phyloP scores from a whole-genome alignment of 2,888 invertebrate genomes.

The Coleophora deauratella region DNA sequence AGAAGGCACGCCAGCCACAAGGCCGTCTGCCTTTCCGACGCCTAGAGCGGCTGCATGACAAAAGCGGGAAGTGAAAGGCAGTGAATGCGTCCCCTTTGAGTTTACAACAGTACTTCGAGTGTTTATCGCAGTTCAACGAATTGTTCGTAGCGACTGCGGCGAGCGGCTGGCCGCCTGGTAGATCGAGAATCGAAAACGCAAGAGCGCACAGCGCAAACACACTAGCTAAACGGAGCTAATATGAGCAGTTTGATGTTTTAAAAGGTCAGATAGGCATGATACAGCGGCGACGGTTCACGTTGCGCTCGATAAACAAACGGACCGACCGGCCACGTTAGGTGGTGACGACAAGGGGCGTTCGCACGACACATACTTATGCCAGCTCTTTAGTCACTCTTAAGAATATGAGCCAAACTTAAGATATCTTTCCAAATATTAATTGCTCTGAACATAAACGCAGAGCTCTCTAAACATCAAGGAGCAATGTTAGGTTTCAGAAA shows the following conservation, averaged over 20 bases:
- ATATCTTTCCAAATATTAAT: too few relatives aligned
- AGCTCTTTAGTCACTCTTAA: too few relatives aligned
- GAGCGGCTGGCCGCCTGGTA: conserved; percentile 1
- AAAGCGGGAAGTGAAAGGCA: conserved; percentile 74
- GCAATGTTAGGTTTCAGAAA: too few relatives aligned
- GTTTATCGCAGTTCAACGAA: conserved; percentile 26
- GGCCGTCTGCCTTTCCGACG: conserved; percentile 66
- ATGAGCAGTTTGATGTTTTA: conserved; percentile 1
- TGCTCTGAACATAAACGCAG: too few relatives aligned
- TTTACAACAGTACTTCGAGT: conserved; percentile 29
- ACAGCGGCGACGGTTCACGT: conserved; percentile 29
- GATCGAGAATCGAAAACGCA: not conserved
- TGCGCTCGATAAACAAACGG: conserved; percentile 33
- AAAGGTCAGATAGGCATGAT: conserved; percentile 17
- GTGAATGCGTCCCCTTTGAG: conserved; percentile 64
- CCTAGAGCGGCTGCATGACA: conserved; percentile 61
- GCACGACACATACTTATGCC: too few relatives aligned
- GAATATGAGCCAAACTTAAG: too few relatives aligned
- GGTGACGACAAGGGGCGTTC: not conserved
- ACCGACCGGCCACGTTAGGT: conserved; percentile 35
- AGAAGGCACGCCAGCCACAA: conserved; percentile 58
- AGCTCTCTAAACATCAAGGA: too few relatives aligned
- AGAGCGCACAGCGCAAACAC: not conserved
- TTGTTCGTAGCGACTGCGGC: conserved; percentile 19
- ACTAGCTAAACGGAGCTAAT: too few relatives aligned